Evolutionary conservation across 2,797 vertebrate species (phyloP).

Genomic region (Gadopsis marmoratus): DNA sequence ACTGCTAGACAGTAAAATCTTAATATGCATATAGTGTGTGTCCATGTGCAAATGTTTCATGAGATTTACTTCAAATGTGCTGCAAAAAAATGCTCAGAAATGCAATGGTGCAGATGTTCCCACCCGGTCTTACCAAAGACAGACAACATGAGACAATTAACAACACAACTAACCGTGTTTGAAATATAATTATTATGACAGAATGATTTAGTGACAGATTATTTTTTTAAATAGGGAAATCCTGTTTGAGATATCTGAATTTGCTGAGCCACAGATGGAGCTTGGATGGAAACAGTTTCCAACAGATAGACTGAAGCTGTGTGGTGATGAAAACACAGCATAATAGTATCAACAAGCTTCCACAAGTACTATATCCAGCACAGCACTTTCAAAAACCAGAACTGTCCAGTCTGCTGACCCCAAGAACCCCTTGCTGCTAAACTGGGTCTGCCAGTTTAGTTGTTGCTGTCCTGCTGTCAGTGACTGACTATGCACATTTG

Average conservation of each 20-base stretch:
- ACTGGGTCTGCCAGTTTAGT: background rate
- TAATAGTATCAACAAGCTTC: background rate
- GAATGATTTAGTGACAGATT: background rate
- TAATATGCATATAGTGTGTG: constrained; percentile 14
- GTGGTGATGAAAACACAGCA: background rate
- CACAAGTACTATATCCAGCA: background rate
- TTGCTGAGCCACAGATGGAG: constrained; percentile 2
- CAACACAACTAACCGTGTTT: background rate
- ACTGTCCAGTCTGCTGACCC: background rate
- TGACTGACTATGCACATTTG: background rate
- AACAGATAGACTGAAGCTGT: background rate
- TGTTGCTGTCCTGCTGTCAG: background rate
- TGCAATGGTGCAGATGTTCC: background rate
- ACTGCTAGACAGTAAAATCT: constrained; percentile 1
- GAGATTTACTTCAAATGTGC: constrained; percentile 1
- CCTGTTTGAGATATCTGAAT: background rate
- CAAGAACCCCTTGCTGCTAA: constrained; percentile 3
- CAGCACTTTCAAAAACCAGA: background rate
- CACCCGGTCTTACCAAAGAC: background rate
- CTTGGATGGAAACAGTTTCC: constrained; percentile 8
- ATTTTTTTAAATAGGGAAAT: background rate
- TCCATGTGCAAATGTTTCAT: background rate
- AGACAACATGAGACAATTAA: background rate
- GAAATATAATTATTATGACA: background rate
- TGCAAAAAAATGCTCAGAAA: background rate